Evolutionary conservation across 1,140 invertebrate genomes (phyloP).

Genomic region (Cepaea nemoralis): DNA sequence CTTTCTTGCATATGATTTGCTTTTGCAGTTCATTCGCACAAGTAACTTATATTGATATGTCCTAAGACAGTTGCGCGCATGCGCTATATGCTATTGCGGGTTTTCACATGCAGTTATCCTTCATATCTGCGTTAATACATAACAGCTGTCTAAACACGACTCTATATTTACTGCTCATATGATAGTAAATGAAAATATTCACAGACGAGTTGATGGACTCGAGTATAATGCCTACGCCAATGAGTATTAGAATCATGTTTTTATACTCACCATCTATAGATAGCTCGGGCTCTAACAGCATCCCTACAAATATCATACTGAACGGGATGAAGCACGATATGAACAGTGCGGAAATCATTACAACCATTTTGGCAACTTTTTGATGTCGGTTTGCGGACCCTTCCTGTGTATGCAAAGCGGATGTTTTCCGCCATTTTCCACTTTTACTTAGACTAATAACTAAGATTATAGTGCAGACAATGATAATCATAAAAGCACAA

Average conservation of each 20-base stretch:
- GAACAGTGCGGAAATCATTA: not conserved
- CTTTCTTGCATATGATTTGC: too few species aligned
- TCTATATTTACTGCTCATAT: slow-evolving; percentile 2
- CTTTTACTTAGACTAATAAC: not conserved
- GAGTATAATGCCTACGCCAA: not conserved
- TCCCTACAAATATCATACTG: not conserved
- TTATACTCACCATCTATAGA: not conserved
- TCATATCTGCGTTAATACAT: too few species aligned
- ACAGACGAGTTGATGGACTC: not conserved
- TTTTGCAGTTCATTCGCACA: too few species aligned
- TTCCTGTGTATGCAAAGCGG: not conserved
- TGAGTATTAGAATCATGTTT: not conserved
- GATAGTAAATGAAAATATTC: not conserved
- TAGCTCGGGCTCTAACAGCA: not conserved
- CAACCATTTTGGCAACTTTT: not conserved
- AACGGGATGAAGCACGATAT: not conserved
- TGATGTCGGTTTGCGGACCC: not conserved
- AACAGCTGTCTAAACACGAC: not conserved
- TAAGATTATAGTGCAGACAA: not conserved
- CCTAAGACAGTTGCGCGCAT: too few species aligned
- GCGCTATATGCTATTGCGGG: too few species aligned
- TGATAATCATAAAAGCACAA: not conserved
- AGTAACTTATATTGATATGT: too few species aligned
- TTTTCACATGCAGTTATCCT: too few species aligned
- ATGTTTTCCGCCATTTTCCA: not conserved